Percentiles rank a stretch among this genome's conserved stretches.
phyloP scores from a whole-genome alignment of 2,797 vertebrate genomes.

The Enteromius trimaculatus region DNA sequence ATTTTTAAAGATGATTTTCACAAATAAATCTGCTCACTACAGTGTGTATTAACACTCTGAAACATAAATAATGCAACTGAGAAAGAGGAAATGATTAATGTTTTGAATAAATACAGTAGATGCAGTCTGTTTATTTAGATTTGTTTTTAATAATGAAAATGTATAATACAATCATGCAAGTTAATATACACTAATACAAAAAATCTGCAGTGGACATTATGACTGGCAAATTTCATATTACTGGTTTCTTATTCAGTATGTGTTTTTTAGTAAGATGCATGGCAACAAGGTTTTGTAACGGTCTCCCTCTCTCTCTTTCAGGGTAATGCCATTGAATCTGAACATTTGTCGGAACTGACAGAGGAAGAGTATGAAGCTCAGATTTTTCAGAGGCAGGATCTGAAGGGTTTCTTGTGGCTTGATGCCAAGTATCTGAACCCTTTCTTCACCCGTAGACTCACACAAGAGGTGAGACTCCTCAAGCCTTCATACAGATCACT shows the following conservation, averaged over 20 bases:
- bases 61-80: too few species aligned
- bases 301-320: conserved; percentile 61
- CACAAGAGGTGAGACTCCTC: conserved; percentile 86
- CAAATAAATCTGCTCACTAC: too few species aligned
- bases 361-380: conserved; percentile 98
- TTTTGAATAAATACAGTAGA: too few species aligned
- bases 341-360: conserved; percentile 95
- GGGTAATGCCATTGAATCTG: conserved; percentile 94
- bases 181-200: too few species aligned
- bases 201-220: too few species aligned
- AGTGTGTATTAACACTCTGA: not conserved
- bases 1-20: too few species aligned
- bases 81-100: too few species aligned
- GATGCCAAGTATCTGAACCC: conserved; percentile 98
- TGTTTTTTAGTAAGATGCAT: not conserved
- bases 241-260: not conserved
- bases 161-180: too few species aligned
- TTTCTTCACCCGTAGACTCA: conserved; percentile 96
- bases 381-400: conserved; percentile 90
- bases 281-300: not conserved
- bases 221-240: too few species aligned
- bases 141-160: too few species aligned
- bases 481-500: not conserved
- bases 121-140: too few species aligned
- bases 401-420: conserved; percentile 98